phyloP scores from a whole-genome alignment of 2,888 invertebrate genomes.

The Biston stratarius region DNA sequence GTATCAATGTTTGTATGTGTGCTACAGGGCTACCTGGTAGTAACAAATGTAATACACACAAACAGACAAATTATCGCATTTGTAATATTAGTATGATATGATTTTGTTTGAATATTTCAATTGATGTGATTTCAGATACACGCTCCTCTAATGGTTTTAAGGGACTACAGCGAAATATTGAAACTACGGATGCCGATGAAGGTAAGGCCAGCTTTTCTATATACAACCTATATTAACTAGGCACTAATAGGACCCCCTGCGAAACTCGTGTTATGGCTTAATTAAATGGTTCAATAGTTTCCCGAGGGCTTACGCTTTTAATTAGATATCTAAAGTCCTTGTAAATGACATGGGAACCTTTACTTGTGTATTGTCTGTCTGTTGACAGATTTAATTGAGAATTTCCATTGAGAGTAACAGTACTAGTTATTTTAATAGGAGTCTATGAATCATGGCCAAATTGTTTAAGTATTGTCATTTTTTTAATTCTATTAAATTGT shows the following conservation, averaged over 20 bases:
- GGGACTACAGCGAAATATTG: conserved; percentile 95
- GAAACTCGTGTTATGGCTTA: conserved; percentile 59
- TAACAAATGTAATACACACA: too few species aligned
- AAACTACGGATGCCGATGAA: conserved; percentile 98
- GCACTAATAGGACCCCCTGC: conserved; percentile 50
- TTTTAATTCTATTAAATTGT: not conserved
- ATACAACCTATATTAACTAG: conserved; percentile 22
- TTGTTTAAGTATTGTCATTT: not conserved
- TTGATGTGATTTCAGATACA: conserved; percentile 88
- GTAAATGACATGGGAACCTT: conserved; percentile 23
- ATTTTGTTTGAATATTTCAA: not conserved
- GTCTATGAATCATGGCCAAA: not conserved
- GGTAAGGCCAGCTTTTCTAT: conserved; percentile 66
- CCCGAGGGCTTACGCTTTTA: conserved; percentile 58
- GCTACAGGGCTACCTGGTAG: too few species aligned
- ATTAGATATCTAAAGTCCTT: conserved; percentile 41
- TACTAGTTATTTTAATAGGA: not conserved
- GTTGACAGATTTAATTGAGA: not conserved
- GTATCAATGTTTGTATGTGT: too few species aligned
- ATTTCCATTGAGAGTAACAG: not conserved
- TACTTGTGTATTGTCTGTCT: conserved; percentile 13
- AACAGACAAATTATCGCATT: too few species aligned
- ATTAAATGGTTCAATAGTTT: conserved; percentile 48
- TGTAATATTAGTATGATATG: too few species aligned
- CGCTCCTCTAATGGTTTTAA: conserved; percentile 93